Evolutionary conservation across 2,797 vertebrate genomes (phyloP), one percentile per base, ranked within the genome.

Genomic region (Phalloptychus januarius): DNA sequence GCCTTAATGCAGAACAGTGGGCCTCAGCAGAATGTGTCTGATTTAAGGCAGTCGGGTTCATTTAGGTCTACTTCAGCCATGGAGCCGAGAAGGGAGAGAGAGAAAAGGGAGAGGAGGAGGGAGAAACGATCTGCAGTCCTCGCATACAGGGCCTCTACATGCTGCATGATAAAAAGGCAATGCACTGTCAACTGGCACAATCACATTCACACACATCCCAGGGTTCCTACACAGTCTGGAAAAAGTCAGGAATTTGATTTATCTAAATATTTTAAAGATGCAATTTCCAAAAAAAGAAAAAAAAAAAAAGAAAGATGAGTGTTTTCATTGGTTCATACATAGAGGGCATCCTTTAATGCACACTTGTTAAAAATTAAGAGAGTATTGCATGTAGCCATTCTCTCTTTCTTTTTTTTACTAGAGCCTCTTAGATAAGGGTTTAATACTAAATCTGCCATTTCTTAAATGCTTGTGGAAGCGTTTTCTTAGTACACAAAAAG

Each of bases 91-190:
- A 69, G 15, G 15, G 10, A 67, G 46, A 67, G 33, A 67, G 15
- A 33, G n/a, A n/a, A 25, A 58, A 12, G 25, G 44, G 16, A n/a
- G 18, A 23, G 50, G 18, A 40, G 42, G 16, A 6, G 5, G n/a
- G 25, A 31, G 18, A 28, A 50, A 6, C 70, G 74, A 87, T 89
- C 92, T 91, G 92, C 89, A 92, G 90, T 87, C 85, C 88, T 92
- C 83, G 78, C 75, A 70, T 71, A 44, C 71, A 42, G 25, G 87
- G 88, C 80, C 40, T 89, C 79, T 75, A 63, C 92, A 92, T 92
- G 90, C 92, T 92, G 89, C 87, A 87, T 65, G 80, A 86, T 87
- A 87, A 85, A 88, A 85, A 91, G 90, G 79, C 89, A 85, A 83
- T 46, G 74, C 88, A 88, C 85, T 82, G 52, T 81, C 77, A 79